These are phyloP conservation scores for Oncopodura yosiiana DNA, from an alignment of 1,140 invertebrate genomes.

Conservation along the genomic window DNA sequence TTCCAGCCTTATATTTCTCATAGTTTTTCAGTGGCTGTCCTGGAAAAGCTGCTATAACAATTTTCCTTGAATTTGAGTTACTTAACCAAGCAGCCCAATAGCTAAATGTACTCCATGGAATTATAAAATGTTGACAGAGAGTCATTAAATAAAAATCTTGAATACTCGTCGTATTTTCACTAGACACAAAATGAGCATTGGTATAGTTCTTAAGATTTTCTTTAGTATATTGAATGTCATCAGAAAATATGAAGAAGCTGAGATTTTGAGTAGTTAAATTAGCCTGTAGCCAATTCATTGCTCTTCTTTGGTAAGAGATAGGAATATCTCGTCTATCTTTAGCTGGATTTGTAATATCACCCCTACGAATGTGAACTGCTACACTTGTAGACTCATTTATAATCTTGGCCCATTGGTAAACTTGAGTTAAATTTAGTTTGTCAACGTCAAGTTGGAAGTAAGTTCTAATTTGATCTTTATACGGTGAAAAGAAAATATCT, in stretches of 20 bases:
- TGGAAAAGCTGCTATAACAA: slow-evolving; percentile 4
- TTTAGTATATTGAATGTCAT: not conserved
- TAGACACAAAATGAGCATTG: not conserved
- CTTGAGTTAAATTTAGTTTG: too few relatives aligned
- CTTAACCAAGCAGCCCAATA: slow-evolving; percentile 8
- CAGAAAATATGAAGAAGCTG: slow-evolving; percentile 4
- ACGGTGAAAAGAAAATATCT: too few relatives aligned
- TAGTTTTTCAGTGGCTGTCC: too few relatives aligned
- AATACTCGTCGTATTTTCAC: not conserved
- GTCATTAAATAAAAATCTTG: not conserved
- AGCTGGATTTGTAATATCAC: not conserved
- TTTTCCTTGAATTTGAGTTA: slow-evolving; percentile 1
- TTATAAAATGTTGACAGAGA: not conserved
- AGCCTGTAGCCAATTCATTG: not conserved
- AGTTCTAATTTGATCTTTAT: too few relatives aligned
- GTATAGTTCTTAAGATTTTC: not conserved
- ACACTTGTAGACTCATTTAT: too few relatives aligned
- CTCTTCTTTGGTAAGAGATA: not conserved
- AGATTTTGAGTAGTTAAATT: not conserved
- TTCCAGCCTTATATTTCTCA: too few relatives aligned
- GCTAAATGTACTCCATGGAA: not conserved
- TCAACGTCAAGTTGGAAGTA: too few relatives aligned
- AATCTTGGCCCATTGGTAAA: too few relatives aligned
- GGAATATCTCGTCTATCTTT: not conserved
- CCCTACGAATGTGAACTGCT: not conserved